Base-by-base conservation (phyloP, 2,113 vertebrate species). In the Nymphicus hollandicus region DNA sequence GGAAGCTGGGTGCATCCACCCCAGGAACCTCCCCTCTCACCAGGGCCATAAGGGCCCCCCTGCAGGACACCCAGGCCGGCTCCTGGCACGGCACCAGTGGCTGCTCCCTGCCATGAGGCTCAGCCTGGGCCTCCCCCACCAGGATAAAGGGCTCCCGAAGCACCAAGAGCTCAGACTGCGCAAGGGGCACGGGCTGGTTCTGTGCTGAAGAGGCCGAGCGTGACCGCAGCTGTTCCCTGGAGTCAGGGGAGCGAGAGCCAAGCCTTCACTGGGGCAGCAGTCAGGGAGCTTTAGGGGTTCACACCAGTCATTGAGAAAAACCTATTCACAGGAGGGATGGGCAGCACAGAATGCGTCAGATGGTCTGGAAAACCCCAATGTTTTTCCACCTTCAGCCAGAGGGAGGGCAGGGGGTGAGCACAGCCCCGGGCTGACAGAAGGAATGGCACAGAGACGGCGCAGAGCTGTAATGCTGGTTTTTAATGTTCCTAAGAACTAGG, bases 401-500 rank as follows among this genome's bases (percentile, higher is more conserved):
- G 18, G 55, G 2, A 39, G 49, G 22, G 28, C 17, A 39, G 8
- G 23, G 8, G 19, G 8, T 3, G 29, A 17, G 3, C 24, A 44
- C 15, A 56, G 31, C 46, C 17, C 35, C 24, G 1, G n/a, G 28
- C 18, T 1, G 3, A 11, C 50, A 74, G 56, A 65, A 91, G 53
- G 47, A 44, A 74, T 28, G 12, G 65, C 44, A 94, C 2, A 0
- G 58, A 96, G 72, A 53, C 35, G 18, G 53, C 24, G 39, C 71
- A 80, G 81, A 89, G 92, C 93, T 78, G 83, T 92, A 94, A 94
- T 95, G 95, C 96, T 96, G 94, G 95, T 89, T 96, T 86, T 97
- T 96, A 97, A 97, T 96, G 97, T 97, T 69, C 94, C 96, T 96
- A 93, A 95, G 95, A 95, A 96, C 96, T 77, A 93, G 94, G 97